Base-by-base conservation (phyloP, 2,797 vertebrate genomes). In the Leuciscus waleckii region DNA sequence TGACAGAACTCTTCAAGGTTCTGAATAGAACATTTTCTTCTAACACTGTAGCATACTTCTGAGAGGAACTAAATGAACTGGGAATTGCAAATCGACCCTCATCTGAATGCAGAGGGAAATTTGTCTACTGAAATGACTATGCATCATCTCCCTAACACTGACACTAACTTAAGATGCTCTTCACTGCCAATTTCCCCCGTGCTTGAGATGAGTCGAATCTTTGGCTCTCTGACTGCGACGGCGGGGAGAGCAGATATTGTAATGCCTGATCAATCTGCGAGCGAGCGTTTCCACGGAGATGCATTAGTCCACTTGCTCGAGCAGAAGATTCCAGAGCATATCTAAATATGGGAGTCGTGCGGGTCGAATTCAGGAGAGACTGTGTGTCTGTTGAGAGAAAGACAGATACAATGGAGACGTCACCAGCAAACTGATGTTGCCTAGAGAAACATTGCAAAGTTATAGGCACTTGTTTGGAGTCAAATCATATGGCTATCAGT, bases 221-320 rank as follows among this genome's bases (percentile, higher is more conserved):
- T 95, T 90, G 93, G 92, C 92, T 94, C 95, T 96, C 94, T 96
- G 97, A 97, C 97, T 97, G 97, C 97, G 96, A 99, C 98, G 97
- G 97, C 97, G 97, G 97, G 96, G 97, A 96, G 96, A 97, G 96
- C 97, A 97, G 97, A 97, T 97, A 97, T 97, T 95, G 95, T 97
- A 97, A 98, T 97, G 97, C 97, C 96, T 97, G 97, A 98, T 98
- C 97, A 98, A 97, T 98, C 97, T 96, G 96, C 95, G 96, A 95
- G 96, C 95, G 92, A 94, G 96, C 96, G 95, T 96, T 95, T 95
- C 96, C 96, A 96, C 96, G 94, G 96, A 96, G 97, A 96, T 96
- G 96, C 97, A 97, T 98, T 97, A 98, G 96, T 98, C 96, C 96
- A 98, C 97, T 98, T 93, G 95, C 97, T 96, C 95, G 93, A 97